Conservation (phyloP, 2,113 vertebrate species). For the Gobius niger region DNA sequence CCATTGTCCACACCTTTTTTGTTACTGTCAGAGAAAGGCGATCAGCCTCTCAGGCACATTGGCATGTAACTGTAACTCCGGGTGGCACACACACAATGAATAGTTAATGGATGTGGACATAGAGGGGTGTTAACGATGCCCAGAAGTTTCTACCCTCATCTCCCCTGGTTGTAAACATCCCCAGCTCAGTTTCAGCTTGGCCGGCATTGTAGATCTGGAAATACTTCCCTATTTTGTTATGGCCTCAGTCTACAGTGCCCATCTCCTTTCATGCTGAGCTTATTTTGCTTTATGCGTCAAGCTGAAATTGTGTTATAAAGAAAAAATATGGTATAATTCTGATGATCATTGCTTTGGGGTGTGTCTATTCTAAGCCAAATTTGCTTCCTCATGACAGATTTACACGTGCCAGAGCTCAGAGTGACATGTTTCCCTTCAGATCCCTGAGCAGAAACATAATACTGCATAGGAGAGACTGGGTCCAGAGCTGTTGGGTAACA, state of each 20-base stretch:
- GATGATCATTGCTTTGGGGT: conserved; percentile 17
- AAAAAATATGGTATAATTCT: not conserved
- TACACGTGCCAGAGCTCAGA: conserved; percentile 64
- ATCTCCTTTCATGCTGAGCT: not conserved
- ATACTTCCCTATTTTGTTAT: conserved; percentile 62
- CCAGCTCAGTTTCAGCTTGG: conserved; percentile 68
- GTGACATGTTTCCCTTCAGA: conserved; percentile 55
- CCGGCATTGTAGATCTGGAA: conserved; percentile 56
- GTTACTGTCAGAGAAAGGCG: conserved; percentile 75
- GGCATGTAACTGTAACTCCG: conserved; percentile 80
- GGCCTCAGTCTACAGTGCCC: conserved; percentile 45
- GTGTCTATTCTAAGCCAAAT: conserved; percentile 60
- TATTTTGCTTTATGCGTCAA: not conserved
- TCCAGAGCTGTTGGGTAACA: conserved; percentile 40
- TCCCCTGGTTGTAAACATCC: conserved; percentile 65
- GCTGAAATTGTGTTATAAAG: not conserved
- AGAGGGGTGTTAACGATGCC: conserved; percentile 76
- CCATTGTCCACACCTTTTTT: conserved; percentile 71
- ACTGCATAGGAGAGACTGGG: conserved; percentile 48
- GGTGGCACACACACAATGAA: conserved; percentile 80
- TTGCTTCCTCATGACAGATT: conserved; percentile 65
- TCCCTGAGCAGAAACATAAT: conserved; percentile 49
- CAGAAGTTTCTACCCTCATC: conserved; percentile 75
- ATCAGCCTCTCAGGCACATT: conserved; percentile 71
- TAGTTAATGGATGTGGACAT: conserved; percentile 78